A percentile compares a stretch with the other conserved stretches of the same genome.
Conservation (phyloP, 2,797 vertebrate species). For the Falco cherrug region DNA sequence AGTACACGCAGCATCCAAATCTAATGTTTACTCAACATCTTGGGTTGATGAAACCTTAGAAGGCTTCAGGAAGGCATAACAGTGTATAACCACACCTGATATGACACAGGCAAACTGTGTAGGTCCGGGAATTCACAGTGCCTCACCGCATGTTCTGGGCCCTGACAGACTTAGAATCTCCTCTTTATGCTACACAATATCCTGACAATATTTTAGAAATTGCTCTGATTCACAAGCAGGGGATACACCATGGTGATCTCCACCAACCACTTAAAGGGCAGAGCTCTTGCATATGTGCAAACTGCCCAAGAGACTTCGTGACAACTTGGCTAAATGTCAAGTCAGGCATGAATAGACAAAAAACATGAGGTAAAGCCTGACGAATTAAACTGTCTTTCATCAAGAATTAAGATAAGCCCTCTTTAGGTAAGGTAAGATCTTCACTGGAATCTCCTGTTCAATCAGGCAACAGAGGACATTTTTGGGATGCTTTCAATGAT, state of each 20-base stretch:
- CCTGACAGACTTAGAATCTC: background rate
- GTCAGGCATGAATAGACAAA: background rate
- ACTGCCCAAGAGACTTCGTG: background rate
- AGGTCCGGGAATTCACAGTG: background rate
- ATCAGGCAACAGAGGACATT: background rate
- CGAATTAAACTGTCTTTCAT: background rate
- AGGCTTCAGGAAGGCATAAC: background rate
- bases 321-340: background rate
- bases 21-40: background rate
- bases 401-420: background rate
- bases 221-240: background rate
- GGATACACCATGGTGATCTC: background rate
- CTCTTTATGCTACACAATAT: background rate
- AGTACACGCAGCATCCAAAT: background rate
- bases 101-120: background rate
- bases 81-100: background rate
- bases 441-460: background rate
- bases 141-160: accelerated
- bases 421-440: background rate
- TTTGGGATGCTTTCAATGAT: background rate
- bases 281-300: background rate
- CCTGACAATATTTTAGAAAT: background rate
- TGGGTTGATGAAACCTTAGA: background rate
- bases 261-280: background rate
- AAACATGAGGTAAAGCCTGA: background rate